Base-by-base conservation (phyloP, 2,797 vertebrate species). In the Serranus cabrilla region DNA sequence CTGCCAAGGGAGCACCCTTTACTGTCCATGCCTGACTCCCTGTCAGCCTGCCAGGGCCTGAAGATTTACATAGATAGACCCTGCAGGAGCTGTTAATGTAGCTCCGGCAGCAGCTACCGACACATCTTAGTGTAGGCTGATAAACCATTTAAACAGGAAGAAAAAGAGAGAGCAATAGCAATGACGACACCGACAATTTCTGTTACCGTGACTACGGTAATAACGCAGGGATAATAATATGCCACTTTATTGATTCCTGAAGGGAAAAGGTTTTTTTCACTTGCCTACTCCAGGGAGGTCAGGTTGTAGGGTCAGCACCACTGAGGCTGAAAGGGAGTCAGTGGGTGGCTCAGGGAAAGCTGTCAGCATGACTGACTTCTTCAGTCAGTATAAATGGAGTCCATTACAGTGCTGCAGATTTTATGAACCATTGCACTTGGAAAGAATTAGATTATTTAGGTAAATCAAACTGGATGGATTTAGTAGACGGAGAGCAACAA, bases 1-100 rank as follows among this genome's bases (percentile, higher is more conserved):
- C 74, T 87, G 86, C 90, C 91, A 89, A 77, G 86, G 84, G 82
- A 87, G 80, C 73, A 83, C 73, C 86, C 85, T 86, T 83, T 75
- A 77, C 80, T 87, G 84, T 81, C 84, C 82, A 90, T 71, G 84
- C 66, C 82, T 80, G 83, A 84, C 73, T 78, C 68, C 52, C 76
- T 78, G 86, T 84, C 88, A 88, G 79, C 45, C 71, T 77, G 84
- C 73, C 80, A 75, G 77, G 47, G 57, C 16, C 67, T 59, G 60
- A 74, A 67, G 74, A 87, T 76, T 78, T 25, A 85, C 68, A 84
- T 13, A 69, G 42, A 84, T 13, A 69, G 42, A 67, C 58, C 73
- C 79, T 59, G 73, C 57, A 85, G 86, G 87, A 67, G 66, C 65
- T 75, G 86, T 45, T 56, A 68, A 25, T 56, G 40, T 12, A 13